A percentile compares a stretch with the other conserved stretches of the same genome.
phyloP scores from a whole-genome alignment of 2,888 invertebrate species.

The Heliconius aoede region DNA sequence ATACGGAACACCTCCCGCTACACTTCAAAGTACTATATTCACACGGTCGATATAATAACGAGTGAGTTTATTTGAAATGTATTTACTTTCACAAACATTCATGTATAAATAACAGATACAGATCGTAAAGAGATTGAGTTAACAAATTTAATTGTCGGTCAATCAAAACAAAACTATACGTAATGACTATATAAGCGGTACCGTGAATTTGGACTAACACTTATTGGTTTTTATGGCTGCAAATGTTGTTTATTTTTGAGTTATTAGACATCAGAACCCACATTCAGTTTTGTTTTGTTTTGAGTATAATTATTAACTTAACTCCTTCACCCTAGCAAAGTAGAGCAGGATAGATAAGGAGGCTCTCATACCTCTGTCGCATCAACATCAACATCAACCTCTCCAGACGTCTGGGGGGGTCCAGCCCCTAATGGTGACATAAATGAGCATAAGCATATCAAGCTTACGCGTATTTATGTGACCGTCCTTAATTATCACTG shows the following conservation, averaged over 20 bases:
- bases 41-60: constrained; percentile 56
- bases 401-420: no score
- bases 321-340: no score
- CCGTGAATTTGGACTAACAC: constrained; percentile 35
- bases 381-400: no score
- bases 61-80: constrained; percentile 46
- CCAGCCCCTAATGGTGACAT: no score
- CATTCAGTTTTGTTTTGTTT: no score
- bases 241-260: not conserved
- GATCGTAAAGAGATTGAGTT: constrained; percentile 39
- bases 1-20: constrained; percentile 51
- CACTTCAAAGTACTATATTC: constrained; percentile 53
- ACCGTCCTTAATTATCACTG: no score
- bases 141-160: constrained; percentile 37
- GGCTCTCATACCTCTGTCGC: no score
- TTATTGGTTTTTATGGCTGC: not conserved
- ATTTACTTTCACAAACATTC: constrained; percentile 54
- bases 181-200: constrained; percentile 52
- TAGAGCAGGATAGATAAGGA: no score
- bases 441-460: no score
- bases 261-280: no score
- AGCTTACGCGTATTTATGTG: no score
- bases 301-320: no score
- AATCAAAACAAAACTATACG: constrained; percentile 46
- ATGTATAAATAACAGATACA: constrained; percentile 32